These are phyloP conservation scores for Morinoia aosen DNA, from an alignment of 2,888 invertebrate genomes.

Conservation along the genomic window DNA sequence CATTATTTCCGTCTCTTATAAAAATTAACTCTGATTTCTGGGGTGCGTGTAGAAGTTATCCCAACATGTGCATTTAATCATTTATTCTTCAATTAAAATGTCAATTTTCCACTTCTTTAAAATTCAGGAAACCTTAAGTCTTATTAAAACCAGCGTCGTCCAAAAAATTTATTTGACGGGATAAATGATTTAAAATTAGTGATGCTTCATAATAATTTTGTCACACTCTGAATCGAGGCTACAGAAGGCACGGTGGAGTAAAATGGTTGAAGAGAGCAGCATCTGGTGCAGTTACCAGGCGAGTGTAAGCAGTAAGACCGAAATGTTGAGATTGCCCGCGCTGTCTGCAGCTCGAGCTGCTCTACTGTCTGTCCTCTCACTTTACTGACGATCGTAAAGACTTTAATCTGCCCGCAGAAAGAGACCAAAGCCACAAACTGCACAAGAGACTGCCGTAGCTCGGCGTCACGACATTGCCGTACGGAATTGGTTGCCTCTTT, in stretches of 20 bases:
- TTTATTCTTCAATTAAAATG: too few relatives aligned
- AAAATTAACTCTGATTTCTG: too few relatives aligned
- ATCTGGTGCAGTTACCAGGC: not conserved
- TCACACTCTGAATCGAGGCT: too few relatives aligned
- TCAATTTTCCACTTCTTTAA: too few relatives aligned
- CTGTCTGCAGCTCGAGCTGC: not conserved
- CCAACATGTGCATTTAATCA: too few relatives aligned
- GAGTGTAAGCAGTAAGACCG: not conserved
- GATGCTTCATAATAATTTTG: too few relatives aligned
- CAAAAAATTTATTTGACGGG: too few relatives aligned
- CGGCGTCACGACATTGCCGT: not conserved
- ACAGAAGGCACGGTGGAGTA: not conserved
- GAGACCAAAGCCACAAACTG: slow-evolving; percentile 23
- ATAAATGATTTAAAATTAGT: too few relatives aligned
- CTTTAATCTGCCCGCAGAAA: slow-evolving; percentile 35
- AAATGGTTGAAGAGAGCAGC: not conserved
- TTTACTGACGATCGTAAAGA: slow-evolving; percentile 34
- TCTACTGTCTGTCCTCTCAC: not conserved
- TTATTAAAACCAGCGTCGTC: too few relatives aligned
- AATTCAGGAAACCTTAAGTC: too few relatives aligned
- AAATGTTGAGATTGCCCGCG: not conserved
- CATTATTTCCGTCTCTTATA: too few relatives aligned
- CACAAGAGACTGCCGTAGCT: not conserved
- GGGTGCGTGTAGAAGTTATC: too few relatives aligned
- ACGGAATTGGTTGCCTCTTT: not conserved